These are phyloP conservation scores for Drosophila paulistorum DNA, from an alignment of 1,140 invertebrate species.

Conservation along the genomic window DNA sequence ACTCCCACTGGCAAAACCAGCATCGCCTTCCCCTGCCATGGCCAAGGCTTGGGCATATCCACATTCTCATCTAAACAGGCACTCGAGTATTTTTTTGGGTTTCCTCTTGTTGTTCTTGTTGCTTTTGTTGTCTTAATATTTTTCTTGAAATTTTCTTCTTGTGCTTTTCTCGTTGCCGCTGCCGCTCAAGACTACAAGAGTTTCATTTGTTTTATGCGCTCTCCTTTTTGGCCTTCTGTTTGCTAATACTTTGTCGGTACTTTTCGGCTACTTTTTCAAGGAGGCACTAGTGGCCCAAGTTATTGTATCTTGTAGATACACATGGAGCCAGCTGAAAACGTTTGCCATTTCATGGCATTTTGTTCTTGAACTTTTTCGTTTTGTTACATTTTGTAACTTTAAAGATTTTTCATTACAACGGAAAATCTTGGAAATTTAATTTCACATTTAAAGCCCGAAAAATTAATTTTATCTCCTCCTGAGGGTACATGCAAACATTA, in stretches of 20 bases:
- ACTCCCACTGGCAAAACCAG: neutral
- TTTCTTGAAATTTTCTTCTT: constrained; percentile 80
- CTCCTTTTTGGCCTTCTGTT: constrained; percentile 73
- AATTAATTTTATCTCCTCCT: constrained; percentile 12
- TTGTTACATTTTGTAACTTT: constrained; percentile 22
- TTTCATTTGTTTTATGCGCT: constrained; percentile 81
- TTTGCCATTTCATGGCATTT: constrained; percentile 47
- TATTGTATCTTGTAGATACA: constrained; percentile 81
- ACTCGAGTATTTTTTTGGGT: constrained; percentile 60
- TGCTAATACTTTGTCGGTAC: constrained; percentile 80
- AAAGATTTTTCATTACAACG: constrained; percentile 22
- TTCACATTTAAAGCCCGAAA: constrained; percentile 53
- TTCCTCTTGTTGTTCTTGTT: constrained; percentile 38
- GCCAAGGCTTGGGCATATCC: constrained; percentile 19
- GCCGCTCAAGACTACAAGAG: constrained; percentile 56
- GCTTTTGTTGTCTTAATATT: constrained; percentile 78
- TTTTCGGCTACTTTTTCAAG: constrained; percentile 77
- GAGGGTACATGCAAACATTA: constrained; percentile 15
- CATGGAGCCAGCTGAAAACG: constrained; percentile 40
- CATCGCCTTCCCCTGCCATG: constrained; percentile 11
- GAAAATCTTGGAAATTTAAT: constrained; percentile 51
- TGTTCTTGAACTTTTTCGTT: constrained; percentile 14
- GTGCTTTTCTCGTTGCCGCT: constrained; percentile 66
- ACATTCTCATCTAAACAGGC: constrained; percentile 39
- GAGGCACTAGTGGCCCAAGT: constrained; percentile 71